These are phyloP conservation scores for Condylostylus longicornis DNA, from an alignment of 1,140 invertebrate species.

Conservation along the genomic window DNA sequence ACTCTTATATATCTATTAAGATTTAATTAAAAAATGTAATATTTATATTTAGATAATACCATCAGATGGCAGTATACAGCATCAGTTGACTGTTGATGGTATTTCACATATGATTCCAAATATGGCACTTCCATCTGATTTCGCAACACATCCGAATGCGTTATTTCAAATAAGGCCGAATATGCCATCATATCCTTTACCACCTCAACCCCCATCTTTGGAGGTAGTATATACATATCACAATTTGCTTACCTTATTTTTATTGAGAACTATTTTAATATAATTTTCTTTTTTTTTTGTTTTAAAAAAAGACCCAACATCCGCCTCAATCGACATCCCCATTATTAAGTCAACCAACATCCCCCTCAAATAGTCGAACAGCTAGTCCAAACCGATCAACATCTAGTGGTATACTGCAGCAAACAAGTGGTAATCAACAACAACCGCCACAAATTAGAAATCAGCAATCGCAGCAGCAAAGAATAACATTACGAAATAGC, in stretches of 20 bases:
- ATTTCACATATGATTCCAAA: slow-evolving; percentile 27
- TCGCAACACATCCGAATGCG: slow-evolving; percentile 20
- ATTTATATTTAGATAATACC: slow-evolving; percentile 15
- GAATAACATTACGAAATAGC: slow-evolving; percentile 16
- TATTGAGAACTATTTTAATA: slow-evolving; percentile 3
- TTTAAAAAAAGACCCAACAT: slow-evolving; percentile 18
- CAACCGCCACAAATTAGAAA: slow-evolving; percentile 19
- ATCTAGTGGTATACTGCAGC: slow-evolving; percentile 31
- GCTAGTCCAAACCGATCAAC: slow-evolving; percentile 38
- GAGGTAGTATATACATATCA: slow-evolving; percentile 4
- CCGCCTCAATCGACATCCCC: slow-evolving; percentile 36
- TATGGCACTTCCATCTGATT: slow-evolving; percentile 28
- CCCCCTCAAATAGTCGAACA: slow-evolving; percentile 41
- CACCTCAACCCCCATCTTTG: slow-evolving; percentile 2
- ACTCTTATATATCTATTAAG: no score
- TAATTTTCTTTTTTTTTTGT: slow-evolving; percentile 3
- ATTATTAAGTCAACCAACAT: slow-evolving; percentile 39
- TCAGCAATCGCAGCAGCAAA: slow-evolving; percentile 20
- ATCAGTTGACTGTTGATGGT: slow-evolving; percentile 22
- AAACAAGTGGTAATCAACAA: slow-evolving; percentile 12
- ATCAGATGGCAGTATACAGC: slow-evolving; percentile 11
- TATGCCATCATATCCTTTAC: slow-evolving; percentile 5
- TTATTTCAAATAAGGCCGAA: slow-evolving; percentile 9
- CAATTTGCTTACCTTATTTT: slow-evolving; percentile 1
- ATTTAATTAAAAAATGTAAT: no score